These are phyloP conservation scores for Eubucco bourcierii DNA, from an alignment of 2,113 vertebrate species.

Conservation along the genomic window DNA sequence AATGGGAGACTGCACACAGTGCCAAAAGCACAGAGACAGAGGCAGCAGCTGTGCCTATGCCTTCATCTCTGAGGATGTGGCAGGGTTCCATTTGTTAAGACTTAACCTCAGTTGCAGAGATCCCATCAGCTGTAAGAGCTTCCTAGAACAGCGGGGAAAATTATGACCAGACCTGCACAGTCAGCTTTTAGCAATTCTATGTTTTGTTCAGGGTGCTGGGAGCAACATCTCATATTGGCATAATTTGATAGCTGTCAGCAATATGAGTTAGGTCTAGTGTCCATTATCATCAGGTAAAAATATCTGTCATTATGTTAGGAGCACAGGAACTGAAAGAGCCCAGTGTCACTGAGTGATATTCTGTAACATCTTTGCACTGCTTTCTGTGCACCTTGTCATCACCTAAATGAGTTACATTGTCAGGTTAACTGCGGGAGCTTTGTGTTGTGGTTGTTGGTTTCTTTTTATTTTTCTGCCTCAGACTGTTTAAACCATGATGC, in stretches of 20 bases:
- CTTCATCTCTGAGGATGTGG: neutral
- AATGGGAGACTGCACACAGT: neutral
- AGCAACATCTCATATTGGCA: neutral
- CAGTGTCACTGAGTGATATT: neutral
- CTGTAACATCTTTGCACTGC: neutral
- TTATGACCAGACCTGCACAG: rapidly evolving
- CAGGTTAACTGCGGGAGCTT: neutral
- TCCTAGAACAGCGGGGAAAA: rapidly evolving
- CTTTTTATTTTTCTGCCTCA: neutral
- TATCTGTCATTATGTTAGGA: neutral
- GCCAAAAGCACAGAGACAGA: neutral
- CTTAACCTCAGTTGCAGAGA: neutral
- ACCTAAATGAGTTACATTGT: neutral
- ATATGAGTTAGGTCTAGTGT: neutral
- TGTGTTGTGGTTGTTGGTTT: neutral
- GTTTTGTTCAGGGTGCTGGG: neutral
- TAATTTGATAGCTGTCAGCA: neutral
- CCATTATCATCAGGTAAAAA: neutral
- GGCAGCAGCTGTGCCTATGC: neutral
- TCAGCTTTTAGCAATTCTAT: neutral
- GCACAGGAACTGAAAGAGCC: neutral
- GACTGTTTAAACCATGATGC: neutral
- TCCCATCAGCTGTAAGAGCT: neutral
- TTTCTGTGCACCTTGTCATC: neutral
- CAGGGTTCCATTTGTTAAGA: neutral